Evolutionary conservation across 2,113 vertebrate species (phyloP), one percentile per base, ranked within the genome.

Genomic region (Cyanoderma ruficeps): DNA sequence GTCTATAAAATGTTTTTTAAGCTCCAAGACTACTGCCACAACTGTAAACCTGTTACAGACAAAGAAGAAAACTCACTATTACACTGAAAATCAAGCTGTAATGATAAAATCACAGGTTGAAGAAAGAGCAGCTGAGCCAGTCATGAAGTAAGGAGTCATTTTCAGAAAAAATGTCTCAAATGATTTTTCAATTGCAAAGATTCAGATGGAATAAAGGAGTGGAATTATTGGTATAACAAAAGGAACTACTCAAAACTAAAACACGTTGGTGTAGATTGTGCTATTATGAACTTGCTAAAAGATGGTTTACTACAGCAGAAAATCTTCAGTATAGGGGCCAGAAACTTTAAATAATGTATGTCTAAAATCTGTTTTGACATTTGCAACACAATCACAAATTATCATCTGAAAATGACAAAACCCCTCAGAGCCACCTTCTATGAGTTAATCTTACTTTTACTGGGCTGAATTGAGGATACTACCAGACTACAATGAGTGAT

Each of bases 211-310:
- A 9, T 53, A 86, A 47, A 63, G 52, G 2, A 52, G 15, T 37
- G 22, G 7, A 13, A 3, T 41, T 23, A 22, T 7, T 33, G 15
- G 1, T 22, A 65, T 42, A 31, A 46, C 6, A 50, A 78, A 52
- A 2, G n/a, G 15, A 42, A 44, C 5, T 69, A 19, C 9, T 68
- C 20, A 67, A 42, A 63, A 67, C 52, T 60, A 44, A 61, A 86
- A 18, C 2, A 4, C 3, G 0, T 22, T 20, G 5, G 15, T 69
- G 13, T 50, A 37, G 15, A 22, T 7, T 47, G 3, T 41, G 16
- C 3, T 61, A 9, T 47, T 86, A 44, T 22, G 28, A 57, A 47
- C 18, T 49, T 71, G 15, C 3, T 10, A 59, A 63, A 27, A 64
- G 12, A 47, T 23, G 13, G 12, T 31, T 83, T 68, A 25, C 14